Base-by-base conservation (phyloP, 2,797 vertebrate genomes). In the Eleutherodactylus coqui region DNA sequence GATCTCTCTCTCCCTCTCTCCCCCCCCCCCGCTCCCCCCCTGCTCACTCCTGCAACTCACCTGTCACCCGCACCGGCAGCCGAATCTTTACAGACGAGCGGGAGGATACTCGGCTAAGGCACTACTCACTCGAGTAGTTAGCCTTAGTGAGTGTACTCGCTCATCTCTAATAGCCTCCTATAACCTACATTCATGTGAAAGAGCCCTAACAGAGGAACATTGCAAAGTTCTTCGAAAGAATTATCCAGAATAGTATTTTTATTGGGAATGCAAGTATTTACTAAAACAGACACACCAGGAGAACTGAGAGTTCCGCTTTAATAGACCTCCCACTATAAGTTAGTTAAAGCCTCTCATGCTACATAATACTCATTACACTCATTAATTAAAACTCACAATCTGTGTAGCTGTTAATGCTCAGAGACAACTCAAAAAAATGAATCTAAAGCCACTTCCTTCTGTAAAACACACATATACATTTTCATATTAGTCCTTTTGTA, bases 341-440 rank as follows among this genome's bases (percentile, higher is more conserved):
- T 69, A 93, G 94, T 92, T 94, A 93, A 93, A 93, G 92, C 89
- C 93, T 92, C 85, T 89, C 89, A 84, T 90, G 79, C 89, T 88
- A 92, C 0, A 43, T 89, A 89, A 88, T 92, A 94, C 93, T 94
- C 92, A 27, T 34, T 69, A n/a, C n/a, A n/a, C n/a, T n/a, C n/a
- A 27, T 1, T 9, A 27, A 7, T 24, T 58, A 34, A 34, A 75
- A 43, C 6, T 47, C 43, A 75, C n/a, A 47, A n/a, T 27, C 2
- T 34, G 19, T 17, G 27, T 17, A 17, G 69, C 21, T 17, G 6
- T 49, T 75, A 47, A 47, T 29, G 49, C 49, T 29, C 27, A 73
- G 16, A 6, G 4, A 29, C 29, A 34, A 19, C 32, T 34, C 5
- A 64, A 64, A 64, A 34, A 64, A n/a, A n/a, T n/a, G n/a, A n/a